phyloP scores from a whole-genome alignment of 2,113 vertebrate genomes.

The Myxocyprinus asiaticus region DNA sequence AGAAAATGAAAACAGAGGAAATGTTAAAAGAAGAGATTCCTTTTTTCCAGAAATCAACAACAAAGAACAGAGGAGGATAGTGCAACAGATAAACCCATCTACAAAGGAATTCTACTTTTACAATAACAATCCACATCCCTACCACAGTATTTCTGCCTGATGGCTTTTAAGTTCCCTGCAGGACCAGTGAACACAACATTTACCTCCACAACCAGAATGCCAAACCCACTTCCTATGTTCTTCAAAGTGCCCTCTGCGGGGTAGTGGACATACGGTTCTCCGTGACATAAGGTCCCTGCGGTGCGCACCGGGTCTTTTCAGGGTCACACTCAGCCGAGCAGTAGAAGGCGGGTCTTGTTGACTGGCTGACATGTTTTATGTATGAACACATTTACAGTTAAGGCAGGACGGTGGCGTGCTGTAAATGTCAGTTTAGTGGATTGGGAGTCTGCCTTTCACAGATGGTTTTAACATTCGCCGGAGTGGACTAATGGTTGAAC shows the following conservation, averaged over 20 bases:
- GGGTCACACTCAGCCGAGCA: slow-evolving; percentile 34
- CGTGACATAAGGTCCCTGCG: slow-evolving; percentile 28
- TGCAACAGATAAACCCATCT: too few species aligned
- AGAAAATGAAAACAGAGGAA: too few species aligned
- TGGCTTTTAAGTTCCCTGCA: slow-evolving; percentile 21
- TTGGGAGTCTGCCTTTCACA: slow-evolving; percentile 23
- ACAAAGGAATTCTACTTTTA: neutral
- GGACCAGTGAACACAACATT: slow-evolving; percentile 28
- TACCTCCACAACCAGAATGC: slow-evolving; percentile 20
- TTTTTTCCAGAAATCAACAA: too few species aligned
- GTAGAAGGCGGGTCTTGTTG: slow-evolving; percentile 13
- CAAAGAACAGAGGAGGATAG: too few species aligned
- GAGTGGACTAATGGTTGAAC: slow-evolving; percentile 11
- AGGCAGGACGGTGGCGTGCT: slow-evolving; percentile 36
- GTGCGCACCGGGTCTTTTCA: slow-evolving; percentile 24
- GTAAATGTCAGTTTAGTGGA: slow-evolving; percentile 59
- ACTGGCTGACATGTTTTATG: slow-evolving; percentile 64
- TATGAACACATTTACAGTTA: slow-evolving; percentile 62
- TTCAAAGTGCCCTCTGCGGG: slow-evolving; percentile 30
- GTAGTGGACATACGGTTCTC: slow-evolving; percentile 32
- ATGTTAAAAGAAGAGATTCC: too few species aligned
- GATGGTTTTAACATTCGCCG: slow-evolving; percentile 39
- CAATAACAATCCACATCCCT: neutral
- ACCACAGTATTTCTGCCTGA: neutral
- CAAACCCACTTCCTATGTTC: slow-evolving; percentile 35